These are phyloP conservation scores for Brachyhypopomus occidentalis DNA, from an alignment of 2,113 vertebrate genomes.

Conservation along the genomic window DNA sequence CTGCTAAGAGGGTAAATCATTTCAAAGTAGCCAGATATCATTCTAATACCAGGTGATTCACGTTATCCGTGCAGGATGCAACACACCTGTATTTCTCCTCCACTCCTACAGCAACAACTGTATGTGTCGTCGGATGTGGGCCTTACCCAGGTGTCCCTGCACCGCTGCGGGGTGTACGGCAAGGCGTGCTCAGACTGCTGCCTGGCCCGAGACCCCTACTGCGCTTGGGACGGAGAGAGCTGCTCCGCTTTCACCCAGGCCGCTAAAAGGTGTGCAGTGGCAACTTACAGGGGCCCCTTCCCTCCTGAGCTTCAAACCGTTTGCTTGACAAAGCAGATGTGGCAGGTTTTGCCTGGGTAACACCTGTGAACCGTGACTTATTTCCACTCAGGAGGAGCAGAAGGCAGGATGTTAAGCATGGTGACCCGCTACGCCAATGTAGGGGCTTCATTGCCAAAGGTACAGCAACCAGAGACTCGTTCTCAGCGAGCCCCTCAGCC, in stretches of 20 bases:
- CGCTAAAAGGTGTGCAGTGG: conserved; percentile 70
- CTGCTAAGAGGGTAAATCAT: conserved; percentile 79
- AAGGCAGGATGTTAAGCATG: conserved; percentile 90
- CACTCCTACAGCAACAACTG: conserved; percentile 79
- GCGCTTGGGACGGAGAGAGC: conserved; percentile 83
- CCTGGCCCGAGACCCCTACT: conserved; percentile 84
- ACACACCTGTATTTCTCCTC: not conserved
- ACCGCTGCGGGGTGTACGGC: conserved; percentile 80
- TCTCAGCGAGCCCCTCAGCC: not conserved
- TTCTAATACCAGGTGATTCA: not conserved
- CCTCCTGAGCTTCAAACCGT: not conserved
- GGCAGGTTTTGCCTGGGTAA: not conserved
- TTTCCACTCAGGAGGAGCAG: conserved; percentile 84
- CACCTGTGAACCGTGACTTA: not conserved
- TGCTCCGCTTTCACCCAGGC: conserved; percentile 81
- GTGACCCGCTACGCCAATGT: conserved; percentile 93
- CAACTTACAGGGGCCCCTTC: not conserved
- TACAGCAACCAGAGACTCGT: conserved; percentile 45
- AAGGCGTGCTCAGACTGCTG: conserved; percentile 85
- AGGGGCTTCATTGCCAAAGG: conserved; percentile 93
- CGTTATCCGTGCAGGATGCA: not conserved
- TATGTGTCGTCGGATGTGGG: conserved; percentile 82
- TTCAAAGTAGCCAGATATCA: not conserved
- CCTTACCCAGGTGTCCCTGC: conserved; percentile 81
- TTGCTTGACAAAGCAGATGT: not conserved